phyloP scores from a whole-genome alignment of 2,797 vertebrate genomes.

The Gymnocypris eckloni region DNA sequence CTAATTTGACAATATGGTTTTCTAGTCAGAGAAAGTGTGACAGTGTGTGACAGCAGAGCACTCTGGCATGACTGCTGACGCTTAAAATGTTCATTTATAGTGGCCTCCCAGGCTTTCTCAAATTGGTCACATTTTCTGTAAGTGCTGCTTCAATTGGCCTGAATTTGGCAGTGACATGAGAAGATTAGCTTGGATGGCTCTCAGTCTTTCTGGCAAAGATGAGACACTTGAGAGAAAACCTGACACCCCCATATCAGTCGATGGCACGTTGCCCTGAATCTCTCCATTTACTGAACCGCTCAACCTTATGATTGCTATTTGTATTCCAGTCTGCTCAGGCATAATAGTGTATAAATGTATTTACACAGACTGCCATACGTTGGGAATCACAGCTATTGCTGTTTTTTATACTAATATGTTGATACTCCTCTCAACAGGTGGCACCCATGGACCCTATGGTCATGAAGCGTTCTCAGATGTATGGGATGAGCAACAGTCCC shows the following conservation, averaged over 20 bases:
- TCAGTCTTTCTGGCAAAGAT: conserved; percentile 55
- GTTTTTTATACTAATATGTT: conserved; percentile 25
- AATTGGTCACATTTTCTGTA: conserved; percentile 65
- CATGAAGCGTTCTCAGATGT: conserved; percentile 93
- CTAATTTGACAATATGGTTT: conserved; percentile 30
- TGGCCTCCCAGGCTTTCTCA: conserved; percentile 61
- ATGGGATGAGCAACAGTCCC: conserved; percentile 84
- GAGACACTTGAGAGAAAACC: conserved; percentile 53
- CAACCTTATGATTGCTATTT: conserved; percentile 27
- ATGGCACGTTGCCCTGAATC: conserved; percentile 58
- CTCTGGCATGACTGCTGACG: conserved; percentile 63
- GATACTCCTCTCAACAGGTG: conserved; percentile 74
- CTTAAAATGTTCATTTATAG: conserved; percentile 60
- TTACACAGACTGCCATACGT: not conserved
- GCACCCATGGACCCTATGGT: conserved; percentile 88
- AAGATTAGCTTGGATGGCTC: conserved; percentile 61
- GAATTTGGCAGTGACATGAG: conserved; percentile 63
- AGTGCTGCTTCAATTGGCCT: conserved; percentile 65
- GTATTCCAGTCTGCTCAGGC: conserved; percentile 32
- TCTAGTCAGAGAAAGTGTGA: conserved; percentile 18
- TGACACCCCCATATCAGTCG: conserved; percentile 34
- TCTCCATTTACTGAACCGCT: conserved; percentile 43
- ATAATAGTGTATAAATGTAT: conserved; percentile 10
- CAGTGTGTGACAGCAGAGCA: conserved; percentile 54
- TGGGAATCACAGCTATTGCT: not conserved